Conservation (phyloP, 2,888 invertebrate genomes). For the Hetaerina titia region DNA sequence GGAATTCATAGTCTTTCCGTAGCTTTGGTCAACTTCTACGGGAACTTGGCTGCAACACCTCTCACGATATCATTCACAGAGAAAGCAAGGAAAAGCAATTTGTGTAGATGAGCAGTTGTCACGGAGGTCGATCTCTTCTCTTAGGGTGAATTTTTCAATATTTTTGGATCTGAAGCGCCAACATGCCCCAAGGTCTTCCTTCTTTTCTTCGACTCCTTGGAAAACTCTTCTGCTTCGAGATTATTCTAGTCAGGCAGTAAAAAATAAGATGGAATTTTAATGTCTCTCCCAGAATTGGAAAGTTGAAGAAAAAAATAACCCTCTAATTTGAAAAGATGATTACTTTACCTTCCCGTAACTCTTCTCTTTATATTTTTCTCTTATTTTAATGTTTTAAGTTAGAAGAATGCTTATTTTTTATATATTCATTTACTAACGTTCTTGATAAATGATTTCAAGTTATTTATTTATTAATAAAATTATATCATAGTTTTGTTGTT, state of each 20-base stretch:
- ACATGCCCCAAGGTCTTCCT: no score
- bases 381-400: no score
- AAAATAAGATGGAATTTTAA: conserved; percentile 28
- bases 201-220: neutral
- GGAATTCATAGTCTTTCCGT: neutral
- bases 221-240: neutral
- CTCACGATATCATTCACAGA: neutral
- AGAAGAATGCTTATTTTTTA: no score
- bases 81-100: conserved; percentile 37
- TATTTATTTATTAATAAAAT: no score
- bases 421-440: no score
- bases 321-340: neutral
- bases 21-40: conserved; percentile 1
- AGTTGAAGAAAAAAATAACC: conserved; percentile 11
- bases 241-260: neutral
- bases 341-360: neutral
- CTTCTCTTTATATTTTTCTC: neutral
- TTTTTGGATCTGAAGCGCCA: no score
- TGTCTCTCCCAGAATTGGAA: neutral
- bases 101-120: conserved; percentile 28
- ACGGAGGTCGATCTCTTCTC: conserved; percentile 24
- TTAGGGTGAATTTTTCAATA: no score
- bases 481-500: no score
- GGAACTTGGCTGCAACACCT: neutral
- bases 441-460: no score